phyloP scores from a whole-genome alignment of 2,888 invertebrate genomes.

The Mythimna albipuncta region DNA sequence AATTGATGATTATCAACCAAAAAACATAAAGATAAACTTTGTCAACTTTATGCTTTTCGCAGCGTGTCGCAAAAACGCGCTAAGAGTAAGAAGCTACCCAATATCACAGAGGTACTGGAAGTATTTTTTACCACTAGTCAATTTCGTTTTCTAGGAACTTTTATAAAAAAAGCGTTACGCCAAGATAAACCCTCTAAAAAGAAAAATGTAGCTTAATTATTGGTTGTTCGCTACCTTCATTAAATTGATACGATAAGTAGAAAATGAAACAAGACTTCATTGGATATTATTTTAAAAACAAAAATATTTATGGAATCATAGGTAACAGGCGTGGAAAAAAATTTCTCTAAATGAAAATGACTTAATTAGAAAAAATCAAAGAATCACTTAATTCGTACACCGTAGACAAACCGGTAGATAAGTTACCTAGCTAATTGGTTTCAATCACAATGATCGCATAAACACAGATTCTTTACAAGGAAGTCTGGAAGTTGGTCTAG shows the following conservation, averaged over 20 bases:
- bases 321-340: not conserved
- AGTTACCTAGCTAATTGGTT: not conserved
- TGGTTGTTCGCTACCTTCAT: too few species aligned
- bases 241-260: not conserved
- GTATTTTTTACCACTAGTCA: too few species aligned
- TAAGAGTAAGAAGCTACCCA: too few species aligned
- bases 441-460: conserved; percentile 45
- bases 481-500: conserved; percentile 76
- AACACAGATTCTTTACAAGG: conserved; percentile 76
- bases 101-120: too few species aligned
- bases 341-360: not conserved
- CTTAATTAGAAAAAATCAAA: not conserved
- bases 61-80: too few species aligned
- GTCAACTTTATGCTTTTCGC: too few species aligned
- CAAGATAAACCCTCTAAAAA: too few species aligned
- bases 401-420: not conserved
- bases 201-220: too few species aligned
- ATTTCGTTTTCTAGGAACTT: too few species aligned
- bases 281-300: not conserved
- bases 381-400: not conserved
- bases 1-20: too few species aligned
- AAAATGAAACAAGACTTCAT: not conserved
- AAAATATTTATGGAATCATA: not conserved
- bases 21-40: too few species aligned
- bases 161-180: too few species aligned